Base-by-base conservation (phyloP, 2,888 invertebrate species). In the Lycophotia porphyrea region DNA sequence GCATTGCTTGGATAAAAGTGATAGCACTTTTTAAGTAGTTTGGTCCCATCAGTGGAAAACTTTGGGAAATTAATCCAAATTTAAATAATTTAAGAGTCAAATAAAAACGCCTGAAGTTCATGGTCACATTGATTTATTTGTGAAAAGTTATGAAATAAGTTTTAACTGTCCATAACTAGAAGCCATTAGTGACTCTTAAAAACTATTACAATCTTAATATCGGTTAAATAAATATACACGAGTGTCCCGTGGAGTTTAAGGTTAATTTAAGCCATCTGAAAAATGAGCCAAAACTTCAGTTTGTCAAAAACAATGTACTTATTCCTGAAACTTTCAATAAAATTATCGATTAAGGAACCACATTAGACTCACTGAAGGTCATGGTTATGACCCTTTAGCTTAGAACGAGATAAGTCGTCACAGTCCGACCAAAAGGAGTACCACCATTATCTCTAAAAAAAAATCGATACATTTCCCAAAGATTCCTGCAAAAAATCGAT, bases 401-500 rank as follows among this genome's bases (percentile, higher is more conserved):
- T 42, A n/a, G 11, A n/a, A 21, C 1, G 18, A 55, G 49, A 18
- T 9, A 21, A 39, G 36, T 39, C 34, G 36, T 34, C 24, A 52
- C 49, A 21, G 9, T 5, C 15, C 52, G 21, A 47, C n/a, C 15
- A 9, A 64, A 27, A 0, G 7, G 5, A 21, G 42, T 15, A 2
- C 27, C 4, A 47, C n/a, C 27, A 44, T 72, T 15, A 39, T 9
- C 21, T 58, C n/a, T 58, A 3, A 18, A 63, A 75, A 77, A 81
- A 58, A 71, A 80, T 84, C 76, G 76, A 81, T 76, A 67, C 18
- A 27, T 58, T 69, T 82, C 11, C 52, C 34, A 71, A 77, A 86
- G 84, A 69, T 72, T 63, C 75, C 74, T 81, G 81, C 69, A 94
- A 95, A 95, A 93, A 93, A 93, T 94, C 93, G 93, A 93, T 92